Evolutionary conservation across 2,113 vertebrate species (phyloP).

Genomic region (Labeo catla): DNA sequence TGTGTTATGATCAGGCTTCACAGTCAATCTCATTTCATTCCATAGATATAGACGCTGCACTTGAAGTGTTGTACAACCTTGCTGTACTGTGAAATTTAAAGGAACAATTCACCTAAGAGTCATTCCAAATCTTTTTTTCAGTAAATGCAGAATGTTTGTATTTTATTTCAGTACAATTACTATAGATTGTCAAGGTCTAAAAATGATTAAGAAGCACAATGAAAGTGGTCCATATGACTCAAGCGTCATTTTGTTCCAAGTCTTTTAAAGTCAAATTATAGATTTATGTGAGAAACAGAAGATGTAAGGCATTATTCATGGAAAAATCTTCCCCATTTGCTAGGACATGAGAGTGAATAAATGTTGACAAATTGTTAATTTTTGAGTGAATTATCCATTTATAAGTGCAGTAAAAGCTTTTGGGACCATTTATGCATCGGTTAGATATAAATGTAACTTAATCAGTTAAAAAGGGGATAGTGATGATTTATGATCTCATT

Average conservation of each 20-base stretch:
- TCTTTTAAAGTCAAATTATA: background rate
- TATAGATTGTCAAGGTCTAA: background rate
- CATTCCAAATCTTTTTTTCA: background rate
- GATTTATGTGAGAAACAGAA: background rate
- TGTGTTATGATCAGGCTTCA: slow-evolving; percentile 28
- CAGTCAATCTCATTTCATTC: background rate
- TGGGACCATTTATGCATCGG: background rate
- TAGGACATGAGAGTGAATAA: background rate
- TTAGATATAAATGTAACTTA: slow-evolving; percentile 5
- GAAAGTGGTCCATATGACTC: background rate
- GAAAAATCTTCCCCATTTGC: background rate
- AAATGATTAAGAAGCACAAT: background rate
- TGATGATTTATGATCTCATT: background rate
- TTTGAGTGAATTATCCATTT: background rate
- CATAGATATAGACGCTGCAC: background rate
- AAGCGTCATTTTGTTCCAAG: too few relatives aligned
- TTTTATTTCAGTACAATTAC: background rate
- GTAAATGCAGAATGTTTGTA: background rate
- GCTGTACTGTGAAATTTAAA: background rate
- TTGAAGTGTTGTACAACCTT: background rate
- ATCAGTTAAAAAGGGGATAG: background rate
- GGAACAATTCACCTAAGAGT: background rate
- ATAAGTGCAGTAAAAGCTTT: background rate
- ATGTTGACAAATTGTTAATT: background rate
- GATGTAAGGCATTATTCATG: background rate